Conservation (phyloP, 1,140 invertebrate species). For the Heliothis subflexa region DNA sequence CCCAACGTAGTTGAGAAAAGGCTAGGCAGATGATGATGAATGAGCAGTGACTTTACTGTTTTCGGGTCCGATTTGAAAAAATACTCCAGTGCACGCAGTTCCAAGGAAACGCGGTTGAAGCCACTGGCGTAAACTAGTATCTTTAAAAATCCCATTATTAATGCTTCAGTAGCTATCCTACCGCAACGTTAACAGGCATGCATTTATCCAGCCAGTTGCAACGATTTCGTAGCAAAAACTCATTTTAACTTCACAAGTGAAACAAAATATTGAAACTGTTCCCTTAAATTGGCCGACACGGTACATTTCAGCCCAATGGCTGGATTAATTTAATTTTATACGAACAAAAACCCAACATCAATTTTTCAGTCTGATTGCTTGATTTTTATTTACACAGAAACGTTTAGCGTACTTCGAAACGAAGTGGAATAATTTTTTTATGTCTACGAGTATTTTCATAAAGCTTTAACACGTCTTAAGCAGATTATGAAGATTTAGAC, state of each 20-base stretch:
- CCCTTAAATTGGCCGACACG: slow-evolving; percentile 21
- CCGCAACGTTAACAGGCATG: too few species aligned
- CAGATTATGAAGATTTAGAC: not conserved
- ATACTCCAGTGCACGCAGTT: too few species aligned
- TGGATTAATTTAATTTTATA: slow-evolving; percentile 35
- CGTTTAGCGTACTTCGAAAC: slow-evolving; percentile 3
- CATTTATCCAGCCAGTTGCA: not conserved
- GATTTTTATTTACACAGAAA: slow-evolving; percentile 27
- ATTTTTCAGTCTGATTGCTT: slow-evolving; percentile 33
- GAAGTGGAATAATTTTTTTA: slow-evolving; percentile 22
- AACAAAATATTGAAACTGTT: slow-evolving; percentile 29
- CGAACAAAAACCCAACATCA: slow-evolving; percentile 20
- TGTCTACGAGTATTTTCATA: not conserved
- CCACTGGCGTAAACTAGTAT: too few species aligned
- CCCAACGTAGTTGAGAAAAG: too few species aligned
- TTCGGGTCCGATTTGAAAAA: too few species aligned
- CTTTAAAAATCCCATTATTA: too few species aligned
- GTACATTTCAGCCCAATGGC: slow-evolving; percentile 23
- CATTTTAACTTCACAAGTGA: not conserved
- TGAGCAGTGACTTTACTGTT: too few species aligned
- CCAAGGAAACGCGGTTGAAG: too few species aligned
- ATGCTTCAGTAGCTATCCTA: too few species aligned
- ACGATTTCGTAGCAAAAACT: not conserved
- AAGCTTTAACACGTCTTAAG: not conserved
- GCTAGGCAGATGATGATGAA: too few species aligned